Conservation (phyloP, 2,797 vertebrate species). For the Lacerta bilineata region DNA sequence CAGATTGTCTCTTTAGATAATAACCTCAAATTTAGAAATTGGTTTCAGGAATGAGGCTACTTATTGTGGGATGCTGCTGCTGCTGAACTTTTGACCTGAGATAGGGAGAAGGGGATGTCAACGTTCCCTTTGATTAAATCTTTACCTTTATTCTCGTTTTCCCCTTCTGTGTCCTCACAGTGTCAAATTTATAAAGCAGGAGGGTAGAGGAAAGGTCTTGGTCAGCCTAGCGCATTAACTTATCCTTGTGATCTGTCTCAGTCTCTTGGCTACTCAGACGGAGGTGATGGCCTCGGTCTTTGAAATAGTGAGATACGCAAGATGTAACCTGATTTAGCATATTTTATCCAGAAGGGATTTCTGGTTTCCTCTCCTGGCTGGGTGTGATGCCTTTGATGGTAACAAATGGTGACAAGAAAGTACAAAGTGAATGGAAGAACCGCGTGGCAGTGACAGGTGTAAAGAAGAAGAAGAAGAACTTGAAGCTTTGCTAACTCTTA, state of each 20-base stretch:
- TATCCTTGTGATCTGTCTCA: conserved; percentile 55
- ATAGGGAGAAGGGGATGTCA: conserved; percentile 48
- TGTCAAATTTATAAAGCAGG: conserved; percentile 56
- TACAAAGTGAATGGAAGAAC: conserved; percentile 60
- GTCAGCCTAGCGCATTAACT: conserved; percentile 53
- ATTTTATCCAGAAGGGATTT: conserved; percentile 64
- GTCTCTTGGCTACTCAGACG: conserved; percentile 48
- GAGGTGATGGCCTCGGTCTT: conserved; percentile 40
- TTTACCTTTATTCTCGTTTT: conserved; percentile 53
- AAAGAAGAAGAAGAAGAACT: conserved; percentile 24
- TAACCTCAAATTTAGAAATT: conserved; percentile 51
- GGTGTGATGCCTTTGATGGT: conserved; percentile 55
- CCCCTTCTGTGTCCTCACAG: conserved; percentile 52
- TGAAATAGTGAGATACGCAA: conserved; percentile 52
- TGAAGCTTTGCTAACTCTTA: conserved; percentile 51
- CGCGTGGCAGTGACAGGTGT: conserved; percentile 36
- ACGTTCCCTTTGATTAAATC: conserved; percentile 56
- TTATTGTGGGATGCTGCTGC: conserved; percentile 54
- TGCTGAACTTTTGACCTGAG: conserved; percentile 67
- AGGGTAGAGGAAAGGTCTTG: conserved; percentile 44
- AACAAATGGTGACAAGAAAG: conserved; percentile 57
- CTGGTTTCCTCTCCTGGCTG: conserved; percentile 47
- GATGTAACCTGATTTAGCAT: conserved; percentile 63
- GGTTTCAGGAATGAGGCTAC: conserved; percentile 57
- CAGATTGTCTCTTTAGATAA: conserved; percentile 60